These are phyloP conservation scores for Marasmarcha lunaedactyla DNA, from an alignment of 2,888 invertebrate species.

Conservation along the genomic window DNA sequence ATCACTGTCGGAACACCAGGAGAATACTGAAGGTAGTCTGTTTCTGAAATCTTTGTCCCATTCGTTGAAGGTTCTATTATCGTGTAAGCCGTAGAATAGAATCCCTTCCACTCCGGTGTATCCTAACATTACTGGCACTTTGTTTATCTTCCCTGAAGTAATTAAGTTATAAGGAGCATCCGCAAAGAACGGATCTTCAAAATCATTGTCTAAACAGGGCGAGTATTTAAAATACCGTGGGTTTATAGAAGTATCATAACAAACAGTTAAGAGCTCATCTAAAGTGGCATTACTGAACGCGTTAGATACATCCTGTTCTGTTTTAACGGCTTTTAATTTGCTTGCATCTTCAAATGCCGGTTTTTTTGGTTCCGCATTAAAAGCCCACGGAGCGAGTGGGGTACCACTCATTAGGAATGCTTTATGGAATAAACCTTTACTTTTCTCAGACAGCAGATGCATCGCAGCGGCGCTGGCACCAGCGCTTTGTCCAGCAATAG, in stretches of 20 bases:
- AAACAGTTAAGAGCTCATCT: conserved; percentile 28
- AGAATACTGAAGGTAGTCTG: conserved; percentile 44
- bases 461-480: conserved; percentile 46
- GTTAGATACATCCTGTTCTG: conserved; percentile 29
- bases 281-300: conserved; percentile 29
- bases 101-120: conserved; percentile 41
- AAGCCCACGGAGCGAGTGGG: conserved; percentile 46
- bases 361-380: conserved; percentile 33
- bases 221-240: conserved; percentile 47
- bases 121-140: conserved; percentile 48
- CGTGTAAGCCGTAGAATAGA: conserved; percentile 42
- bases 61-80: conserved; percentile 28
- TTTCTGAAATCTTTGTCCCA: conserved; percentile 36
- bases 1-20: conserved; percentile 34
- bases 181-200: conserved; percentile 40
- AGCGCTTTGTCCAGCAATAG: conserved; percentile 52
- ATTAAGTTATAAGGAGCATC: conserved; percentile 44
- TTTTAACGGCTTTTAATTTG: conserved; percentile 28
- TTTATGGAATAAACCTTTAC: conserved; percentile 49
- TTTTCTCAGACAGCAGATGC: conserved; percentile 41
- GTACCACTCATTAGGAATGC: conserved; percentile 48
- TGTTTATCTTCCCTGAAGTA: conserved; percentile 37
- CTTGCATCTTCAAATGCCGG: conserved; percentile 36
- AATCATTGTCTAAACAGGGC: conserved; percentile 42
- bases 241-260: conserved; percentile 35